These are phyloP conservation scores for Petrophora chlorosata DNA, from an alignment of 2,888 invertebrate genomes.

Conservation along the genomic window DNA sequence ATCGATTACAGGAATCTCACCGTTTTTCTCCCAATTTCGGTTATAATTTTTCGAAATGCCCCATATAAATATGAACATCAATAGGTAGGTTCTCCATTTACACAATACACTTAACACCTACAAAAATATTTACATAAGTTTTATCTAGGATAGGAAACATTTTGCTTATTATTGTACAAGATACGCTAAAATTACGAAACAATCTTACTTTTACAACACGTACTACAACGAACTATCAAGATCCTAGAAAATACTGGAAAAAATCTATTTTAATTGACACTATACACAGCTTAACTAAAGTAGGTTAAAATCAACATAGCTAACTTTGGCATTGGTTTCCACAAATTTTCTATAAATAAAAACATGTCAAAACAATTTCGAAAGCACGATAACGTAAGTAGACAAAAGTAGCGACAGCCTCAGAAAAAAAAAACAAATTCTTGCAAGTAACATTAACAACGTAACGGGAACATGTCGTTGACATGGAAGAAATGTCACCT, in stretches of 20 bases:
- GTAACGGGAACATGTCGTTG: slow-evolving; percentile 64
- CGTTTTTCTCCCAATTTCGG: slow-evolving; percentile 68
- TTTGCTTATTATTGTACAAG: slow-evolving; percentile 74
- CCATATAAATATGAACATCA: slow-evolving; percentile 78
- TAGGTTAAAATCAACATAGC: slow-evolving; percentile 79
- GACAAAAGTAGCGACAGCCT: slow-evolving; percentile 49
- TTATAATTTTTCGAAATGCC: slow-evolving; percentile 46
- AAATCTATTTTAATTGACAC: slow-evolving; percentile 79
- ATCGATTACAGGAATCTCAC: slow-evolving; percentile 82
- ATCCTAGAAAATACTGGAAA: slow-evolving; percentile 80
- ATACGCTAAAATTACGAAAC: slow-evolving; percentile 75
- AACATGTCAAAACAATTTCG: slow-evolving; percentile 76
- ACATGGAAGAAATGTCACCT: slow-evolving; percentile 75
- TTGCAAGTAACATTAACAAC: slow-evolving; percentile 73
- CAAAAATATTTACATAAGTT: slow-evolving; percentile 69
- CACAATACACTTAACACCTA: slow-evolving; percentile 64
- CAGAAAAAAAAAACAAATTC: slow-evolving; percentile 61
- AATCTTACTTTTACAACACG: slow-evolving; percentile 68
- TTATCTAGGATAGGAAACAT: slow-evolving; percentile 82
- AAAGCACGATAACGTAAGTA: slow-evolving; percentile 68
- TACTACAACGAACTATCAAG: slow-evolving; percentile 75
- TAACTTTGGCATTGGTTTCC: slow-evolving; percentile 84
- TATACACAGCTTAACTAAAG: slow-evolving; percentile 82
- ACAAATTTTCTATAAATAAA: slow-evolving; percentile 74
- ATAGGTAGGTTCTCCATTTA: slow-evolving; percentile 80